Evolutionary conservation across 2,888 invertebrate species (phyloP), one percentile per base, ranked within the genome.

Genomic region (Troides oblongomaculatus): DNA sequence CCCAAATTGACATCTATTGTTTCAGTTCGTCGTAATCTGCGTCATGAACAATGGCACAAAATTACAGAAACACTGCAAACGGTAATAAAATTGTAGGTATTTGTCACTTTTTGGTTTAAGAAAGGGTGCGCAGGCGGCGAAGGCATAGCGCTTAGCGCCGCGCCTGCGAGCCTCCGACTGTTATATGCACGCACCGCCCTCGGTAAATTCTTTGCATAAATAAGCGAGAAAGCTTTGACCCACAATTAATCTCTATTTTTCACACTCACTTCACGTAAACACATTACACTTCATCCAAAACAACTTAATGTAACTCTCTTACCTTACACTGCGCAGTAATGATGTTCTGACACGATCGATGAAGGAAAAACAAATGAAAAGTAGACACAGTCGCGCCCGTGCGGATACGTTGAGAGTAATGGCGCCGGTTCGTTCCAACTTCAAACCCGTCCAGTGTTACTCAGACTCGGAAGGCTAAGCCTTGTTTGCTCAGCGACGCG

Each of bases 271-370:
- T 82, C 83, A 77, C 82, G 76, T 59, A 78, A 81, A 83, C 78
- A 76, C 69, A 73, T 77, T 76, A 78, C 89, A 90, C 91, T 87
- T 88, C 84, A 83, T 88, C 87, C 86, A 79, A 64, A 84, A 86
- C 78, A 84, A 87, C 81, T 82, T 84, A 87, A 88, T 83, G 74
- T 78, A 84, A 82, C 80, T 81, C 81, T 79, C 92, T 92, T 92
- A 92, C 92, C 92, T 92, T 88, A 82, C 88, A 89, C 88, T 89
- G 89, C 90, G 91, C 88, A 90, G 92, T 88, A 86, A 84, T 82
- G 92, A 90, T 90, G 88, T 88, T 83, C 82, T 85, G 83, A 85
- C 85, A 82, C 90, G 90, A 89, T 90, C 89, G 89, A 87, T 88
- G 88, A 81, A 79, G 82, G 78, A 81, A 86, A 89, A 87, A 89